Base-by-base conservation (phyloP, 2,888 invertebrate species). In the Aphidius colemani region DNA sequence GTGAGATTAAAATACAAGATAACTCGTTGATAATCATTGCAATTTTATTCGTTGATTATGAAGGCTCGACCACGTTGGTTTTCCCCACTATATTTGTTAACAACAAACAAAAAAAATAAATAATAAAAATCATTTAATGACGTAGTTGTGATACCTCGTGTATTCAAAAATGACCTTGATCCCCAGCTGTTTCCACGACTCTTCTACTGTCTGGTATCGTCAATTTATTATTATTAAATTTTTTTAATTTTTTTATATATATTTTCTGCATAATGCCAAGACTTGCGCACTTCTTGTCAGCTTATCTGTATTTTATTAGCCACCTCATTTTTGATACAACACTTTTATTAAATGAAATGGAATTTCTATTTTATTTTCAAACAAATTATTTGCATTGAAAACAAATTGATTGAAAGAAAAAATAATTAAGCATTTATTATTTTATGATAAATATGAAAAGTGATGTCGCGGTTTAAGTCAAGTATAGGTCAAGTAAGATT, bases 141-240 rank as follows among this genome's bases (percentile, higher is more conserved):
- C 77, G 77, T 73, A 71, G 70, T 30, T 63, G 61, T 65, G 53
- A 63, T 61, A 67, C 43, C 46, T 65, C 68, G 65, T 67, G 69
- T 71, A 71, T 13, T 73, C 71, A 70, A 69, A 71, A 71, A 69
- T 74, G 75, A 76, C 78, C 78, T 78, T 78, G 76, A 67, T 63
- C 70, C 66, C 69, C 78, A 78, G 77, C 78, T 78, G 77, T 76
- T 77, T 0, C 30, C 30, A 30, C 30, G 30, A 30, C 30, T 30
- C 63, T 18, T 18, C 63, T 64, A 51, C 40, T 58, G 65, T 62
- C 67, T 67, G 65, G 65, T 30, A 30, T 30, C 30, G 5, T 30
- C 30, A 30, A 30, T 30, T 30, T 30, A 30, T 30, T 30, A 30
- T 30, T 30, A 18, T 18, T 18, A 18, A 13, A 13, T 13, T 13